phyloP scores from a whole-genome alignment of 2,888 invertebrate genomes.

The Tenthredo mesomela region DNA sequence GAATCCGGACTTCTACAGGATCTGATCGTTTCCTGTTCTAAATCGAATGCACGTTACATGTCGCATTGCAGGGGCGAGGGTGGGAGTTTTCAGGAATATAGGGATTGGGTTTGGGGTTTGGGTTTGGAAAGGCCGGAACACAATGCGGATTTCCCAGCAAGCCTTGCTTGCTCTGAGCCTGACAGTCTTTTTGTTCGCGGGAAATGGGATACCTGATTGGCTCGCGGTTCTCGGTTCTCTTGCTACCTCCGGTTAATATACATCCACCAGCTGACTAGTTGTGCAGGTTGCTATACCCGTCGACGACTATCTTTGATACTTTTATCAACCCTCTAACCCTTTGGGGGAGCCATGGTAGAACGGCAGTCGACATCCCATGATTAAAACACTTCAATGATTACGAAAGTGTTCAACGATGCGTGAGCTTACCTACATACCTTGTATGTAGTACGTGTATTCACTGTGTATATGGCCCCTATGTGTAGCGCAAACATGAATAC shows the following conservation, averaged over 20 bases:
- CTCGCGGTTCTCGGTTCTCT: background rate
- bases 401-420: slow-evolving; percentile 26
- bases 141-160: slow-evolving; percentile 16
- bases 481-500: background rate
- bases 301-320: slow-evolving; percentile 4
- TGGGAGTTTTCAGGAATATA: background rate
- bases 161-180: slow-evolving; percentile 41
- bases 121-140: background rate
- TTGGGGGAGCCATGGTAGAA: background rate
- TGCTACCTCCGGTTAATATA: slow-evolving; percentile 10
- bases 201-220: slow-evolving; percentile 46
- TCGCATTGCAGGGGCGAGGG: slow-evolving; percentile 1
- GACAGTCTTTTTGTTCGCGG: slow-evolving; percentile 48
- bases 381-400: slow-evolving; percentile 25
- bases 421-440: background rate
- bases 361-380: slow-evolving; percentile 12
- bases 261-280: background rate
- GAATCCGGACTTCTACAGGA: background rate
- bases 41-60: slow-evolving; percentile 35
- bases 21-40: slow-evolving; percentile 21
- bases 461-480: background rate
- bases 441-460: too few species aligned
- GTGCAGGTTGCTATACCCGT: background rate
- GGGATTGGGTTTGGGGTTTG: background rate
- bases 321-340: slow-evolving; percentile 37